Base-by-base conservation (phyloP, 2,888 invertebrate species). In the Heliconius hortense region DNA sequence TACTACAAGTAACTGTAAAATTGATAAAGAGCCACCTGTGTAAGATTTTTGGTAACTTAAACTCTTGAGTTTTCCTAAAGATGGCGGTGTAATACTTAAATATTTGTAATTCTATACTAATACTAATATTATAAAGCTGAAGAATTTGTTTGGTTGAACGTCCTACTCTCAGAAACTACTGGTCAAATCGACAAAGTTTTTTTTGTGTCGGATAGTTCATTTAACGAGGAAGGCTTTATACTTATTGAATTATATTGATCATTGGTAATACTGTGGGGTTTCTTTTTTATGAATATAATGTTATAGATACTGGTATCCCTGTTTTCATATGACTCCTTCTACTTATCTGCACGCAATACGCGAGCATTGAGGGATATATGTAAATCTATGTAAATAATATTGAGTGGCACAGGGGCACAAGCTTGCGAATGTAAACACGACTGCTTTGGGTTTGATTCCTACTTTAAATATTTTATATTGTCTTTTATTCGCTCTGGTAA, bases 11-110 rank as follows among this genome's bases (percentile, higher is more conserved):
- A 18, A 26, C 0, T 70, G 15, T 31, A 66, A 64, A 15, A 11
- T 21, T 60, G 26, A 56, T 28, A 24, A 8, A 15, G 11, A 48
- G 77, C 28, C 68, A 77, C 66, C 48, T 66, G 15, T 28, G 39
- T 15, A 18, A 15, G 21, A 15, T 24, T 7, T 39, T 43, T 66
- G 24, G 35, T 24, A 66, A 24, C 39, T 43, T 24, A 4, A 60
- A 26, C 26, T 39, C 35, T 39, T 21, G 21, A 8, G 8, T 26
- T 43, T 4, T 15, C 4, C 35, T 15, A 21, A 48, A 53, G 68
- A 69, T 69, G 68, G 39, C 66, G 39, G 24, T 66, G 15, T n/a
- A 15, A 24, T 39, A 15, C 13, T 13, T 66, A 39, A 15, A 5
- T 59, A 59, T 24, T 0, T 24, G 1, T 7, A 53, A 21, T 21